Evolutionary conservation across 2,888 invertebrate species (phyloP).

Genomic region (Plemyria rubiginata): DNA sequence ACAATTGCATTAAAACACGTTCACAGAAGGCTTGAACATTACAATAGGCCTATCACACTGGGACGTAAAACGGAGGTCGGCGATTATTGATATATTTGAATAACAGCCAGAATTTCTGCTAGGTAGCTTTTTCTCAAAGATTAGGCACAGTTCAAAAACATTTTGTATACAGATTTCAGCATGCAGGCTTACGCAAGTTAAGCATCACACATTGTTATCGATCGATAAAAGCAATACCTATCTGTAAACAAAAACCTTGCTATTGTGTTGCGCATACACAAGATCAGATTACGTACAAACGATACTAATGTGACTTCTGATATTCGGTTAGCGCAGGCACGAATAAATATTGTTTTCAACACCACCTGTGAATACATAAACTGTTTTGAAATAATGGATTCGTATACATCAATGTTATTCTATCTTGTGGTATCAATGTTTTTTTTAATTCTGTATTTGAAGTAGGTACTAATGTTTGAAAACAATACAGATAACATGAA

Average conservation of each 20-base stretch:
- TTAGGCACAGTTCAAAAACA: not conserved
- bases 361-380: conserved; percentile 20
- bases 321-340: conserved; percentile 2
- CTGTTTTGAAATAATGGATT: conserved; percentile 17
- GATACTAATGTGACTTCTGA: conserved; percentile 13
- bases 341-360: conserved; percentile 15
- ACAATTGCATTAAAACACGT: no score
- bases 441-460: conserved; percentile 3
- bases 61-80: no score
- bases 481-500: no score
- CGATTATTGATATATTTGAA: no score
- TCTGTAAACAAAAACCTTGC: conserved; percentile 22
- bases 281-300: conserved; percentile 20
- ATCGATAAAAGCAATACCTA: conserved; percentile 18
- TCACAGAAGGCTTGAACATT: no score
- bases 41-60: no score
- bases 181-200: conserved; percentile 10
- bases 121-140: not conserved
- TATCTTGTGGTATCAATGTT: conserved; percentile 1
- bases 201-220: conserved; percentile 15
- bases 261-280: conserved; percentile 17
- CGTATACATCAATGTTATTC: not conserved
- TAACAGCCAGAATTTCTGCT: no score
- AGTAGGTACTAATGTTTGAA: no score
- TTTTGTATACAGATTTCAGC: conserved; percentile 4